Base-by-base conservation (phyloP, 1,140 invertebrate species). In the Diorhabda carinulata region DNA sequence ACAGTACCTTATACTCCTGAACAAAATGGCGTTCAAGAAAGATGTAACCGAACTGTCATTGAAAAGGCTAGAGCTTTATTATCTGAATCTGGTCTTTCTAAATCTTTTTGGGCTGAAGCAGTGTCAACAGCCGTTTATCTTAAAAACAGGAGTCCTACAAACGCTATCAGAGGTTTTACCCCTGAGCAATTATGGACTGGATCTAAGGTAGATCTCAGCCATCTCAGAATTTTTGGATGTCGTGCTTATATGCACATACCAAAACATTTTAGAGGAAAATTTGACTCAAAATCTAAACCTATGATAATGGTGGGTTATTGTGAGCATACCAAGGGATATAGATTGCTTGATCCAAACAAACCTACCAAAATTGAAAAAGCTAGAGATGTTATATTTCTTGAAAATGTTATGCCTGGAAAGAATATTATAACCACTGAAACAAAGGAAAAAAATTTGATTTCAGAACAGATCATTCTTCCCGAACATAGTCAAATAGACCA, bases 181-280 rank as follows among this genome's bases (percentile, higher is more conserved):
- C 43, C 43, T 63, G 61, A 63, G 4, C n/a, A 63, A 63, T 43
- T 63, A 42, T 63, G 61, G 61, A 63, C 61, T 43, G 61, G 61
- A 45, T 63, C 42, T 25, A 63, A 63, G 43, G 61, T 63, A 3
- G 61, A 63, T 45, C n/a, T 63, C 5, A 61, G 42, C 25, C 57
- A 59, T 10, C 10, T 59, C 9, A n/a, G 59, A 61, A 41, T 61
- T 4, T 41, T 61, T 61, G n/a, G 59, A 61, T 59, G 9, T n/a
- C 9, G 5, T 5, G 10, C 10, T 61, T 47, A 61, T 61, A 8
- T 41, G 3, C 41, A 40, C 8, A 41, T 61, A 40, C 59, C 59
- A 41, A 61, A 7, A 8, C 25, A 7, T 43, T 42, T 42, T 43
- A 44, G 43, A 47, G 7, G 61, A 5, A 63, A 63, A 47, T 63